phyloP scores from a whole-genome alignment of 2,797 vertebrate genomes.

The Sebastes hubbsi region DNA sequence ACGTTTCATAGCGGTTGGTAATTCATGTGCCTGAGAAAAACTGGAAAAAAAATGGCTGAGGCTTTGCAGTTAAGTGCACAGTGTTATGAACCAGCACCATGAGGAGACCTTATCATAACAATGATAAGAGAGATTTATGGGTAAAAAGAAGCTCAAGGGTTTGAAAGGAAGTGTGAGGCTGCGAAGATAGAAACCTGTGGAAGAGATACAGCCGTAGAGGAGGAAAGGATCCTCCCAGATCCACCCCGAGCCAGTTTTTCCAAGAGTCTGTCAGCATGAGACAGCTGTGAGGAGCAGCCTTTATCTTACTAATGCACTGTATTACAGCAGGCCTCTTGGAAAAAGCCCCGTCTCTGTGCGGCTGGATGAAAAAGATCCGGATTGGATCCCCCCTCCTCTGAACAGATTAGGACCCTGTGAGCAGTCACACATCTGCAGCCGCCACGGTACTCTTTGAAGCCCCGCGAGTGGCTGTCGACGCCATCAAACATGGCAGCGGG shows the following conservation, averaged over 20 bases:
- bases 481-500: constrained; percentile 60
- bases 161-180: constrained; percentile 54
- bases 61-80: constrained; percentile 43
- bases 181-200: constrained; percentile 51
- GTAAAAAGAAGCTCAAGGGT: constrained; percentile 48
- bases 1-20: not conserved
- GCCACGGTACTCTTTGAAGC: constrained; percentile 75
- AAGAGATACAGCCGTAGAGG: constrained; percentile 53
- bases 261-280: constrained; percentile 78
- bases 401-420: constrained; percentile 80
- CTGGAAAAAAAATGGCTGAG: constrained; percentile 5
- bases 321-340: constrained; percentile 73
- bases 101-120: constrained; percentile 41
- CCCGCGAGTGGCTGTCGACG: constrained; percentile 66
- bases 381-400: constrained; percentile 73
- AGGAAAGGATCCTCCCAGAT: constrained; percentile 71
- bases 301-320: constrained; percentile 83
- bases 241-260: constrained; percentile 69
- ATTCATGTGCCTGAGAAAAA: constrained; percentile 51
- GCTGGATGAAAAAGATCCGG: constrained; percentile 81
- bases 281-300: constrained; percentile 79
- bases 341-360: constrained; percentile 74
- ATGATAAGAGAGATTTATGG: constrained; percentile 57
- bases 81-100: constrained; percentile 30
- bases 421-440: constrained; percentile 77